These are phyloP conservation scores for Tetraneura akinire DNA, from an alignment of 1,140 invertebrate genomes.

Conservation along the genomic window DNA sequence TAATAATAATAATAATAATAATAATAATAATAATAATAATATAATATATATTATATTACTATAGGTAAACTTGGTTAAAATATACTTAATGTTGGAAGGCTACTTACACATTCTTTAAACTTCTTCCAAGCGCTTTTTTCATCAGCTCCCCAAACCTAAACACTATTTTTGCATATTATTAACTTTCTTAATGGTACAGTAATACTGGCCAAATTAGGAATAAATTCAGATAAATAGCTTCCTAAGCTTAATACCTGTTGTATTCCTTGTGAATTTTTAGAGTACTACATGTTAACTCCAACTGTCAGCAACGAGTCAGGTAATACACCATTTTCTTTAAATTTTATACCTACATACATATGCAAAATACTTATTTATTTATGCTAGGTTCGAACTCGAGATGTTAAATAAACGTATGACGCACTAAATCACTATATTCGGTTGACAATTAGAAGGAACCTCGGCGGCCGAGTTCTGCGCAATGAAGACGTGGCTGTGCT, in stretches of 20 bases:
- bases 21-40: too few relatives aligned
- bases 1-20: too few relatives aligned
- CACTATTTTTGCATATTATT: slow-evolving; percentile 58
- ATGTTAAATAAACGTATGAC: too few relatives aligned
- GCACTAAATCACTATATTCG: slow-evolving; percentile 57
- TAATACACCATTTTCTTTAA: slow-evolving; percentile 56
- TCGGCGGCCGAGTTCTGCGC: too few relatives aligned
- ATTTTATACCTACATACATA: slow-evolving; percentile 57
- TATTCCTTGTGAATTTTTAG: slow-evolving; percentile 57
- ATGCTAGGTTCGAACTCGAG: too few relatives aligned
- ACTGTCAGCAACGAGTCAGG: slow-evolving; percentile 58
- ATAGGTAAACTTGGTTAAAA: background rate
- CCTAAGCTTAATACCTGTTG: slow-evolving; percentile 58
- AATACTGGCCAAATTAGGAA: slow-evolving; percentile 58
- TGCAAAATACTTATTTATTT: too few relatives aligned
- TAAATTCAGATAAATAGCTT: slow-evolving; percentile 58
- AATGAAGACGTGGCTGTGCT: too few relatives aligned
- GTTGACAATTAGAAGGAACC: slow-evolving; percentile 29
- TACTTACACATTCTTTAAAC: slow-evolving; percentile 56
- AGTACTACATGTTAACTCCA: slow-evolving; percentile 57
- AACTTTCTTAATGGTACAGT: slow-evolving; percentile 58
- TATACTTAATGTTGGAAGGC: background rate
- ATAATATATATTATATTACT: slow-evolving; percentile 55
- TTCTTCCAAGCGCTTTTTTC: slow-evolving; percentile 56
- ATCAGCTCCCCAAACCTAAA: slow-evolving; percentile 57